phyloP scores from a whole-genome alignment of 2,113 vertebrate species.

The Reinhardtius hippoglossoides region DNA sequence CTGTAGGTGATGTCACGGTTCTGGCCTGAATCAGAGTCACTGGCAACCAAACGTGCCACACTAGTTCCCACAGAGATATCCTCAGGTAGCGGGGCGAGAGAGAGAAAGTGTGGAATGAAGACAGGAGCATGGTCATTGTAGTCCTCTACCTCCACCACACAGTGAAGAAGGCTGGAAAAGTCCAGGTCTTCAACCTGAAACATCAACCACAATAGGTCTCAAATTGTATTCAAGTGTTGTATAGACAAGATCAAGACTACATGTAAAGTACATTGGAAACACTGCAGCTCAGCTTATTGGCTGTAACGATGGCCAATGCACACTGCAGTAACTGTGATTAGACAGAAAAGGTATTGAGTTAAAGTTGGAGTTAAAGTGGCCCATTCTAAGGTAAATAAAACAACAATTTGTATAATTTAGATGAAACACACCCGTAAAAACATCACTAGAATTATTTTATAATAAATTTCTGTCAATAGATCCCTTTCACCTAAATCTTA shows the following conservation, averaged over 20 bases:
- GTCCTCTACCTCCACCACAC: slow-evolving; percentile 89
- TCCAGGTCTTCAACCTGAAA: slow-evolving; percentile 87
- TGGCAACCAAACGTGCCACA: slow-evolving; percentile 83
- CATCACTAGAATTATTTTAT: no score
- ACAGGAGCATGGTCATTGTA: slow-evolving; percentile 89
- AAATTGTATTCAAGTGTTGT: background rate
- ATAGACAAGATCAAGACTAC: background rate
- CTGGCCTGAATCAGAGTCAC: slow-evolving; percentile 87
- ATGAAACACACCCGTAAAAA: no score
- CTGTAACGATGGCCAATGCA: no score
- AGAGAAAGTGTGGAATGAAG: slow-evolving; percentile 86
- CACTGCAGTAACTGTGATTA: no score
- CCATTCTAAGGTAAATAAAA: no score
- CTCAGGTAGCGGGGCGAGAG: slow-evolving; percentile 84
- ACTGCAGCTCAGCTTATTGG: no score
- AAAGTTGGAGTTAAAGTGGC: no score
- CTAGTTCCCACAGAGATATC: slow-evolving; percentile 85
- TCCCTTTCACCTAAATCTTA: no score
- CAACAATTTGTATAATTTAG: no score
- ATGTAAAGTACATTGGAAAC: no score
- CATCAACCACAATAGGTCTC: background rate
- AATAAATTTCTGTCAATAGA: no score
- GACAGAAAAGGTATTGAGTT: no score
- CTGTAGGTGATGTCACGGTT: slow-evolving; percentile 88
- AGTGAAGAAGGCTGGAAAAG: slow-evolving; percentile 86